phyloP scores from a whole-genome alignment of 1,140 invertebrate genomes.

The Tetramorium simillimum region DNA sequence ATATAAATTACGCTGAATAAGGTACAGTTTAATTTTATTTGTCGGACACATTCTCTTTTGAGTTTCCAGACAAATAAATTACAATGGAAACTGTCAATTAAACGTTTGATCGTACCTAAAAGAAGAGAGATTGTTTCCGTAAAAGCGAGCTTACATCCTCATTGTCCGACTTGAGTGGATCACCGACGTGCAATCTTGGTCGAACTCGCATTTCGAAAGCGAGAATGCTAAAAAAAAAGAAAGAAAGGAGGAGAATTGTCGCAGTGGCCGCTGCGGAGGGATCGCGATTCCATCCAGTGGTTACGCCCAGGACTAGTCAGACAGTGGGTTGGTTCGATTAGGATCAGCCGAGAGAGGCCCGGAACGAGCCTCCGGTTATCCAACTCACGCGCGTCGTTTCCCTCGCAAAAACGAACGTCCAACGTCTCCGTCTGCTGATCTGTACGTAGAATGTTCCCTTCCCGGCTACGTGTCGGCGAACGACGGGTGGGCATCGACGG shows the following conservation, averaged over 20 bases:
- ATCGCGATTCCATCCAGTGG: conserved; percentile 73
- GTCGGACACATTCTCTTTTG: background rate
- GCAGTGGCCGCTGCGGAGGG: conserved; percentile 41
- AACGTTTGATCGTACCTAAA: conserved; percentile 6
- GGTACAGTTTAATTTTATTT: background rate
- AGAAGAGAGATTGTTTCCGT: background rate
- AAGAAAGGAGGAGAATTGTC: conserved; percentile 1
- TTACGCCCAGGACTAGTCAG: conserved; percentile 80
- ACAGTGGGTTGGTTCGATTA: conserved; percentile 78
- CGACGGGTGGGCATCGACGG: conserved; percentile 37
- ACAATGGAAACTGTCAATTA: background rate
- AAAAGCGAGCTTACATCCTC: conserved; percentile 34
- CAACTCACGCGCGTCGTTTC: conserved; percentile 61
- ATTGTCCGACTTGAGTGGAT: background rate
- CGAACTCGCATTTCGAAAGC: conserved; percentile 53
- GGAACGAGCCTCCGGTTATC: conserved; percentile 59
- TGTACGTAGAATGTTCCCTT: conserved; percentile 45
- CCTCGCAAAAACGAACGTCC: conserved; percentile 62
- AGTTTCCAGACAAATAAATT: background rate
- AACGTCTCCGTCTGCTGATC: conserved; percentile 37
- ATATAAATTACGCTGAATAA: background rate
- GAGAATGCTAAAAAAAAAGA: conserved; percentile 58
- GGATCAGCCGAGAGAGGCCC: conserved; percentile 63
- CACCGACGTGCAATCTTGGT: conserved; percentile 55
- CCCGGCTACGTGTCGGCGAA: conserved; percentile 49